Conservation (phyloP, 2,113 vertebrate genomes). For the Stigmatopora argus region DNA sequence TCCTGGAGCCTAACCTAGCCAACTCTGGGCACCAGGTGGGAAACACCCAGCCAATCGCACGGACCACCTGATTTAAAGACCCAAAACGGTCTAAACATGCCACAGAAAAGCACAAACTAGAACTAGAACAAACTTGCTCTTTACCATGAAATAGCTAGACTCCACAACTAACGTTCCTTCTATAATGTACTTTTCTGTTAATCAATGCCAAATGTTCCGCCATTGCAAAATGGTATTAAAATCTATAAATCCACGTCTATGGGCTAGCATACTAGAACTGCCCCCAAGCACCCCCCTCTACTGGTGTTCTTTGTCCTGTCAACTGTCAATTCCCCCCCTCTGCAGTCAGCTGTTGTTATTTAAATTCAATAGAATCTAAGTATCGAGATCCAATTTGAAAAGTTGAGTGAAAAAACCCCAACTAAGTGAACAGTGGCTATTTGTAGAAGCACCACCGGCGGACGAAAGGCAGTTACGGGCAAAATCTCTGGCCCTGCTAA, state of each 20-base stretch:
- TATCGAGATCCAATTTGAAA: neutral
- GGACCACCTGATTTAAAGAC: too few species aligned
- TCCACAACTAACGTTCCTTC: neutral
- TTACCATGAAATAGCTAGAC: too few species aligned
- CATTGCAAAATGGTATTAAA: neutral
- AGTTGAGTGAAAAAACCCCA: conserved; percentile 15
- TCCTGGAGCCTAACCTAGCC: too few species aligned
- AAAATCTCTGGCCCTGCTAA: conserved; percentile 24
- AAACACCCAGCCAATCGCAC: too few species aligned
- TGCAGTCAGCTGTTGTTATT: conserved; percentile 30
- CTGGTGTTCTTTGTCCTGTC: conserved; percentile 68
- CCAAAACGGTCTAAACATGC: too few species aligned
- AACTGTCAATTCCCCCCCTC: conserved; percentile 28
- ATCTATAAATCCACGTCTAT: neutral
- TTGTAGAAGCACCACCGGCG: conserved; percentile 32
- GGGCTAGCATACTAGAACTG: conserved; percentile 48
- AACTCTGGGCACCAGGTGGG: too few species aligned
- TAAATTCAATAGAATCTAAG: neutral
- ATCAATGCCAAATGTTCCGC: neutral
- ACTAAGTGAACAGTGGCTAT: conserved; percentile 34
- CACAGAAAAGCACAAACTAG: too few species aligned
- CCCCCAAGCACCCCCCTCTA: conserved; percentile 38
- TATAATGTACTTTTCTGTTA: neutral
- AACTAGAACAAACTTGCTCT: too few species aligned
- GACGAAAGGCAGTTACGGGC: conserved; percentile 38